A percentile compares a stretch with the other conserved stretches of the same genome.
phyloP scores from a whole-genome alignment of 1,140 invertebrate species.

The Bombus ignitus region DNA sequence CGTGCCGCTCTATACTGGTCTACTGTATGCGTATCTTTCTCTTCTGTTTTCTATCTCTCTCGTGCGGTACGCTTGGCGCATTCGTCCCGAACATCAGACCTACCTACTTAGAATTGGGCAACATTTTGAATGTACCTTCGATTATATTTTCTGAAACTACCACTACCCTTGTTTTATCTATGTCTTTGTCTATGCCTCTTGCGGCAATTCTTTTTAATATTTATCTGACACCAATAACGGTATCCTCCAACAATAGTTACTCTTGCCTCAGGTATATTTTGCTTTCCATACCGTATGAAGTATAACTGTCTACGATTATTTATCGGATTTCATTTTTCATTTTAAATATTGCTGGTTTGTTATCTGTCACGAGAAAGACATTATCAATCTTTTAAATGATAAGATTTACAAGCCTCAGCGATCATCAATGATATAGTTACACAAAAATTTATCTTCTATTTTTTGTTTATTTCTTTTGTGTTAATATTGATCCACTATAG shows the following conservation, averaged over 20 bases:
- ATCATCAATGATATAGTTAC: background rate
- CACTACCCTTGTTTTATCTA: background rate
- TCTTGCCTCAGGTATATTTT: background rate
- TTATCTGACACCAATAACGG: background rate
- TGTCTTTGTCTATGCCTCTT: background rate
- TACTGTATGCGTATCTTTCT: slow-evolving; percentile 36
- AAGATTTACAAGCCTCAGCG: background rate
- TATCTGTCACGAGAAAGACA: background rate
- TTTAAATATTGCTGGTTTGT: background rate
- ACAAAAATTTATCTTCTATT: background rate
- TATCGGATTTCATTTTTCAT: slow-evolving; percentile 5
- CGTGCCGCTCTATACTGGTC: slow-evolving; percentile 53
- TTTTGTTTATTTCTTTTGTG: background rate
- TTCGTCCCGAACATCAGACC: slow-evolving; percentile 34
- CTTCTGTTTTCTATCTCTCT: slow-evolving; percentile 24
- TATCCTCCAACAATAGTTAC: background rate
- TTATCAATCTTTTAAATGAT: background rate
- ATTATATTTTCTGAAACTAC: background rate
- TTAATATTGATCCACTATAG: background rate
- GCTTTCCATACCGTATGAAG: background rate
- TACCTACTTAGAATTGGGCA: slow-evolving; percentile 35
- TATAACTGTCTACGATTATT: background rate
- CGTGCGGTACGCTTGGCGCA: slow-evolving; percentile 36
- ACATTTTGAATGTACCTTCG: slow-evolving; percentile 37
- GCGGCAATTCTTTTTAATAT: background rate